Base-by-base conservation (phyloP, 2,888 invertebrate genomes). In the Cordylochernes scorpioides region DNA sequence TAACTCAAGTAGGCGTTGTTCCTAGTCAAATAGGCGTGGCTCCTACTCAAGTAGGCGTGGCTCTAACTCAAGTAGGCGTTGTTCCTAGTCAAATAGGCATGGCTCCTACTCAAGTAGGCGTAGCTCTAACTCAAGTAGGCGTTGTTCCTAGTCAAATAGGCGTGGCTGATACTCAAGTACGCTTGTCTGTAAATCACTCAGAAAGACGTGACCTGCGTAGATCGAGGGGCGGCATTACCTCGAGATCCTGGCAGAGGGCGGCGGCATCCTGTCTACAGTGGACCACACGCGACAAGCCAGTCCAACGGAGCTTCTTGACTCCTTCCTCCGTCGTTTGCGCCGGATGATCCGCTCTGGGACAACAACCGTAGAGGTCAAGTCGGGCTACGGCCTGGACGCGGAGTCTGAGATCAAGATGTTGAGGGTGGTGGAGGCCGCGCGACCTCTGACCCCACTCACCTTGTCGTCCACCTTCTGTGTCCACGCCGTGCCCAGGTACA, bases 211-310 rank as follows among this genome's bases (percentile, higher is more conserved):
- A n/a, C n/a, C n/a, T n/a, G n/a, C n/a, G n/a, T n/a, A n/a, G n/a
- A n/a, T n/a, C n/a, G n/a, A n/a, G n/a, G n/a, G n/a, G n/a, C n/a
- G n/a, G n/a, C n/a, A n/a, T 3, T 65, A 65, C 48, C 59, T 64
- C 60, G 61, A 65, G 16, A 60, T 63, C 16, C 64, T 65, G 46
- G 46, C 52, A 28, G 58, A 59, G 3, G 65, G 65, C 10, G 65
- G 65, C n/a, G 65, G 65, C 5, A 65, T 65, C 32, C 55, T 61
- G 44, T 63, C 53, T 47, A 65, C 64, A 0, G 65, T 65, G 3
- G 52, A 58, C 10, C 53, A 58, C 28, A 64, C 64, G 1, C 44
- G 52, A 7, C 44, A 49, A 15, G 59, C 62, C 1, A 48, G 52
- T 2, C 60, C 61, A 38, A 53, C 58, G 0, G 50, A 56, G 24